Base-by-base conservation (phyloP, 2,888 invertebrate species). In the Lepas anatifera region DNA sequence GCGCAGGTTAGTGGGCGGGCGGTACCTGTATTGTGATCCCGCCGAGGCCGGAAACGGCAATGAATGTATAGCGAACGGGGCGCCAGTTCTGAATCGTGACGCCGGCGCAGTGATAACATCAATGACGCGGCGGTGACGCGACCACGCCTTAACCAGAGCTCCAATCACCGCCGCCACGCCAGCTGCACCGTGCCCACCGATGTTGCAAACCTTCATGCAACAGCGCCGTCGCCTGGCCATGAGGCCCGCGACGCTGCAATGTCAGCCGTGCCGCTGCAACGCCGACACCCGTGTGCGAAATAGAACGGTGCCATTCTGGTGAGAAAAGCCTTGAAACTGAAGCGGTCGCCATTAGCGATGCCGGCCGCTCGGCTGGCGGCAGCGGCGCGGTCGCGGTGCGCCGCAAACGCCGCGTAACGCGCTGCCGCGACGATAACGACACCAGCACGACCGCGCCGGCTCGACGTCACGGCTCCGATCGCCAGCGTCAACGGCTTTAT, bases 201-300 rank as follows among this genome's bases (percentile, higher is more conserved):
- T 58, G 58, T 58, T 22, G 58, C 58, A 58, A 58, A 18, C 22
- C 16, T 58, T 58, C n/a, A n/a, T 58, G 58, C 58, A 58, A 58
- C 58, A 58, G 32, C n/a, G 27, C n/a, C 50, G n/a, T 25, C n/a
- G 25, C 25, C 48, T 4, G 48, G 48, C 48, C 48, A n/a, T 48
- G 48, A 25, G 8, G 35, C 10, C 16, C 58, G 58, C 22, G 11
- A 58, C 25, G 58, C 25, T 16, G n/a, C 35, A 35, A 22, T 22
- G 35, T 35, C 58, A 35, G 35, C 1, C 3, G 58, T n/a, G n/a
- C n/a, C n/a, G 58, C 58, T 22, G 58, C 58, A 13, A 25, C 16
- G 25, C 18, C 58, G 13, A n/a, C n/a, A n/a, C n/a, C n/a, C n/a
- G n/a, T n/a, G 58, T 58, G 58, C 58, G 58, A 58, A 58, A 22